Evolutionary conservation across 2,888 invertebrate species (phyloP).

Genomic region (Melanargia galathea): DNA sequence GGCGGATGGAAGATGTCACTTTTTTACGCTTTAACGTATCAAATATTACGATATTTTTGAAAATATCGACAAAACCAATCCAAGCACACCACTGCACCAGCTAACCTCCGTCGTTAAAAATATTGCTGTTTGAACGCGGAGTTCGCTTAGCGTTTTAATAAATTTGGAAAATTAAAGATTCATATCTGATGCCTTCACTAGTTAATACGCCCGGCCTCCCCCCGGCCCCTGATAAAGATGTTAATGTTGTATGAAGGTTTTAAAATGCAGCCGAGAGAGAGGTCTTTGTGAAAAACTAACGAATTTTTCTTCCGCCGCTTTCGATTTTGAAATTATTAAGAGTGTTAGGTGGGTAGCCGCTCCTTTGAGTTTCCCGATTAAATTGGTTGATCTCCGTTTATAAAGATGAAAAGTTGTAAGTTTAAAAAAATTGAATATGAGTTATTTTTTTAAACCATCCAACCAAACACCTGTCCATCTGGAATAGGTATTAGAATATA

Average conservation of each 20-base stretch:
- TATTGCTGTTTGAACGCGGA: conserved; percentile 80
- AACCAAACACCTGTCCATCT: no score
- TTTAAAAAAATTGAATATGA: no score
- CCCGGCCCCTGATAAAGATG: conserved; percentile 50
- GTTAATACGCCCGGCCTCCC: conserved; percentile 55
- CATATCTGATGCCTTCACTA: conserved; percentile 77
- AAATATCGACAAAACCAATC: conserved; percentile 33
- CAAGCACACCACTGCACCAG: conserved; percentile 55
- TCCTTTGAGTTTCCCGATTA: conserved; percentile 6
- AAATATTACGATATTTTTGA: background rate
- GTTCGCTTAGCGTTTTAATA: conserved; percentile 81
- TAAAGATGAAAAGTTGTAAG: background rate
- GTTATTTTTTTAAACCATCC: no score
- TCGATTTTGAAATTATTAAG: conserved; percentile 24
- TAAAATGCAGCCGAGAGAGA: conserved; percentile 36
- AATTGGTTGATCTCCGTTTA: background rate
- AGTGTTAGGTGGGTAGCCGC: background rate
- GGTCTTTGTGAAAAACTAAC: conserved; percentile 38
- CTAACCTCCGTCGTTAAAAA: conserved; percentile 79
- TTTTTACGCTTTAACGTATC: no score
- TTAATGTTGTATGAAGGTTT: conserved; percentile 41
- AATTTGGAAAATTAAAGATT: conserved; percentile 82
- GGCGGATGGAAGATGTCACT: no score
- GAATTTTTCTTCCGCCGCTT: conserved; percentile 24
- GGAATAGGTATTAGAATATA: no score